A percentile compares a stretch with the other conserved stretches of the same genome.
phyloP scores from a whole-genome alignment of 2,888 invertebrate species.

The Trisateles emortualis region DNA sequence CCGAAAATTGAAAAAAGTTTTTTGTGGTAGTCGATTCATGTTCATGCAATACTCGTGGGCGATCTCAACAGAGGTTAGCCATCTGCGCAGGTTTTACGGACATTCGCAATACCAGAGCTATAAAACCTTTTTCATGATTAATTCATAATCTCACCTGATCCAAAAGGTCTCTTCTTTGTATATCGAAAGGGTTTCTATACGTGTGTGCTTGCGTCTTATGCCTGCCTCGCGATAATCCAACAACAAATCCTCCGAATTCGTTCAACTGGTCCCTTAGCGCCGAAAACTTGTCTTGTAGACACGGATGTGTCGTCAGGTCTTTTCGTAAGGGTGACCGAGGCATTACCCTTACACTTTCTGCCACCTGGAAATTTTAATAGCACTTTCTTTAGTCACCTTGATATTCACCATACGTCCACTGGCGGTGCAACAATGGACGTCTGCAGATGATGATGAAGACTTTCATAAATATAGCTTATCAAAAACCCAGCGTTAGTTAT shows the following conservation, averaged over 20 bases:
- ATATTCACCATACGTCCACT: too few species aligned
- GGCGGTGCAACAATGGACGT: too few species aligned
- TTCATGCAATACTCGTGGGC: too few species aligned
- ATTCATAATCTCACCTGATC: constrained; percentile 89
- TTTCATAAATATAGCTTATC: too few species aligned
- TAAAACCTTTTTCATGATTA: not conserved
- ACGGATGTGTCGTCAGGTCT: constrained; percentile 93
- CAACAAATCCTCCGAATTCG: constrained; percentile 94
- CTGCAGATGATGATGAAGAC: too few species aligned
- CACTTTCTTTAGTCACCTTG: too few species aligned
- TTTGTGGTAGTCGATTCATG: too few species aligned
- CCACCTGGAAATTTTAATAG: constrained; percentile 75
- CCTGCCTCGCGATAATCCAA: constrained; percentile 88
- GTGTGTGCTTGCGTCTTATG: constrained; percentile 87
- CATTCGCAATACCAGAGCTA: too few species aligned
- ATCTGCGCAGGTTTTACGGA: too few species aligned
- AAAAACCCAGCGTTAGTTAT: too few species aligned
- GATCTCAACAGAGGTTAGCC: too few species aligned
- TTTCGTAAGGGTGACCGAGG: constrained; percentile 91
- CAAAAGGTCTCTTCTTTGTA: constrained; percentile 94
- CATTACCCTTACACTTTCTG: constrained; percentile 92
- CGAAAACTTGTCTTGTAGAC: constrained; percentile 93
- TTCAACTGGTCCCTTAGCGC: constrained; percentile 94
- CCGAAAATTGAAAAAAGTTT: too few species aligned
- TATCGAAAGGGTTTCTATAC: constrained; percentile 98